Conservation (phyloP, 2,888 invertebrate genomes). For the Tuberolachnus salignus region DNA sequence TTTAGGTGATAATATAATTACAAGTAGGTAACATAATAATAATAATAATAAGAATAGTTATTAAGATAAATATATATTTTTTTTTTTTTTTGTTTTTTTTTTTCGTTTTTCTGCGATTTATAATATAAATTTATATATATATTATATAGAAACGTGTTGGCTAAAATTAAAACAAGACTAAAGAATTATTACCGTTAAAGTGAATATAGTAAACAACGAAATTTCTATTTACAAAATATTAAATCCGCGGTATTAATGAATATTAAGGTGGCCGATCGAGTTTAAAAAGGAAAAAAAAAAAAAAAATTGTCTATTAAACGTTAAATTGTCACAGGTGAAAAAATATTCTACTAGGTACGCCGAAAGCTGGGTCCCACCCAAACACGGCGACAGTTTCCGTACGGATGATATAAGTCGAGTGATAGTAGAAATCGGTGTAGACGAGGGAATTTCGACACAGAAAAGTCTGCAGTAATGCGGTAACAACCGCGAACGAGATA, state of each 20-base stretch:
- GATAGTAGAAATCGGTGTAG: no score
- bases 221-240: constrained; percentile 7
- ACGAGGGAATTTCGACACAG: no score
- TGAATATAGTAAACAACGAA: no score
- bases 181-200: no score
- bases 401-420: no score
- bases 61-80: constrained; percentile 4
- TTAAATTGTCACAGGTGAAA: not conserved
- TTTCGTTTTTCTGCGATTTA: not conserved
- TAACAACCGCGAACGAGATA: no score
- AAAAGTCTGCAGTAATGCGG: no score
- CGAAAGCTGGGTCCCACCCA: no score
- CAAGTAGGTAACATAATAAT: constrained; percentile 15
- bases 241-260: not conserved
- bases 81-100: not conserved
- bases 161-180: constrained; percentile 35
- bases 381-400: no score
- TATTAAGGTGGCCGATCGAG: not conserved
- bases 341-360: constrained; percentile 4
- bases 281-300: no score
- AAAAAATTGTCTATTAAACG: no score
- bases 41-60: not conserved
- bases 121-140: constrained; percentile 18
- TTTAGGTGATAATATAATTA: constrained; percentile 30
- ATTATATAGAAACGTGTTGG: constrained; percentile 24